Base-by-base conservation (phyloP, 2,888 invertebrate genomes). In the Drosophila longiperda region DNA sequence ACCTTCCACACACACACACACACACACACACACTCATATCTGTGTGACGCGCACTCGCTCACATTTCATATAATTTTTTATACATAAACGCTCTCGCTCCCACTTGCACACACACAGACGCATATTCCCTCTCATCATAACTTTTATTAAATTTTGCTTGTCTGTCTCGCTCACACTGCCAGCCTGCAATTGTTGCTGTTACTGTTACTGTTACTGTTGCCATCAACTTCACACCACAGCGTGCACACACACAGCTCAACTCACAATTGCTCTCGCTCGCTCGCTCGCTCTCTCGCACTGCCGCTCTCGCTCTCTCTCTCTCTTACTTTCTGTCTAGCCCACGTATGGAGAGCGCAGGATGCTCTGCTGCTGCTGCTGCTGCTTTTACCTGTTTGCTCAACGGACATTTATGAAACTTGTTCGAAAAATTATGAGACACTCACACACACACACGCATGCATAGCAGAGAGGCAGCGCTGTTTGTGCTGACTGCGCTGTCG, bases 61-160 rank as follows among this genome's bases (percentile, higher is more conserved):
- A 81, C 89, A 89, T 85, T 87, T 85, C 85, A 89, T 89, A 89
- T 78, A 72, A 86, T 89, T 89, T 88, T 90, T 87, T 90, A 90
- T 87, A 87, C 81, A 69, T 68, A 66, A 49, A 62, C 78, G 61
- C 83, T 73, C 86, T 81, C 89, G 80, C 88, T 85, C 78, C 71
- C 84, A 67, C 75, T 78, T 65, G 61, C 65, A 69, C 69, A 58
- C 70, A 50, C 72, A 57, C 66, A 59, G n/a, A n/a, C 67, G 48
- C 72, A 66, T 59, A 73, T 76, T 67, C 76, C 67, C 82, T 87
- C 87, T 90, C 87, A 87, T 90, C 90, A 89, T 88, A 90, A 90
- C 90, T 90, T 88, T 90, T 88, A 89, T 90, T 88, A 89, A 89
- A 90, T 84, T 80, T 84, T 74, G 60, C 67, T 69, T 64, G 65